Evolutionary conservation across 2,888 invertebrate genomes (phyloP).

Genomic region (Polia nebulosa): DNA sequence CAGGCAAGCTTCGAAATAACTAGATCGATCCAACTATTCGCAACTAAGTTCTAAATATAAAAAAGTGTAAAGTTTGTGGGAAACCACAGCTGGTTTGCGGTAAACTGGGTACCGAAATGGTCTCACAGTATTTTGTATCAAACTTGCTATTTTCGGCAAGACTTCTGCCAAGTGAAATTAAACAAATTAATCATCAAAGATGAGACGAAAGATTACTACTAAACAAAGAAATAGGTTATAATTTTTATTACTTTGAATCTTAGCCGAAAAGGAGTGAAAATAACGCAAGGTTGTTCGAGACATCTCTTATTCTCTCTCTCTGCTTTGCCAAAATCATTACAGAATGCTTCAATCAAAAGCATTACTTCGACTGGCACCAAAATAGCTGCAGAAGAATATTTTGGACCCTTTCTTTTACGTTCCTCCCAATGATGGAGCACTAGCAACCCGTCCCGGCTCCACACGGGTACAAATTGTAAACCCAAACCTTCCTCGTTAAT

Average conservation of each 20-base stretch:
- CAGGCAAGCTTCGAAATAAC: conserved; percentile 39
- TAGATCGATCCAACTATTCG: conserved; percentile 43
- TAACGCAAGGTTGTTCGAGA: not conserved
- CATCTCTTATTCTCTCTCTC: no score
- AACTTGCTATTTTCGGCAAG: conserved; percentile 1
- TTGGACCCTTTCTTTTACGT: not conserved
- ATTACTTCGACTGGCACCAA: not conserved
- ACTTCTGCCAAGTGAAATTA: conserved; percentile 6
- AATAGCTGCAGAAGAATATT: not conserved
- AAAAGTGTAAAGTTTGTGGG: conserved; percentile 37
- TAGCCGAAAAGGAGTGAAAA: not conserved
- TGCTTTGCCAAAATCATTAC: no score
- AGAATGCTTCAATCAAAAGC: no score
- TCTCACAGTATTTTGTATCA: conserved; percentile 14
- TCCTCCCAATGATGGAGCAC: no score
- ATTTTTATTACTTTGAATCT: not conserved
- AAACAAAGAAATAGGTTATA: not conserved
- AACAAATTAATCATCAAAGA: not conserved
- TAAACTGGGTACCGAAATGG: conserved; percentile 5
- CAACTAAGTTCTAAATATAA: conserved; percentile 41
- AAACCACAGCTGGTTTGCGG: conserved; percentile 17
- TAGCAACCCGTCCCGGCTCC: no score
- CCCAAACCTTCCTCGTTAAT: no score
- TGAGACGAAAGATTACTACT: not conserved
- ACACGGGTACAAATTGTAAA: no score